Evolutionary conservation across 2,113 vertebrate species (phyloP).

Genomic region (Capreolus pygargus): DNA sequence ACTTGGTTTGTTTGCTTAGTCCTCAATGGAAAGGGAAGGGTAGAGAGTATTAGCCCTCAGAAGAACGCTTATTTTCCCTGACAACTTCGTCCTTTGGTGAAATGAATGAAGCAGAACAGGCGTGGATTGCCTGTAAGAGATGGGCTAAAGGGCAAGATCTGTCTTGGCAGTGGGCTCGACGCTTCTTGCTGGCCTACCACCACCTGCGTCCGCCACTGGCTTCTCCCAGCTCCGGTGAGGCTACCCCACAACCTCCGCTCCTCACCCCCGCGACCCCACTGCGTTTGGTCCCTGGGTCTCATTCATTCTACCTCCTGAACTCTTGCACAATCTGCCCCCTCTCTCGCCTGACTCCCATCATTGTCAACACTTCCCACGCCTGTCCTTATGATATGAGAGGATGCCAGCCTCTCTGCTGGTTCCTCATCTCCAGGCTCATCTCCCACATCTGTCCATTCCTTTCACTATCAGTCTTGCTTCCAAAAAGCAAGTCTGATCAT

Average conservation of each 20-base stretch:
- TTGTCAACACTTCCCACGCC: neutral
- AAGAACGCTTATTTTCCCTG: neutral
- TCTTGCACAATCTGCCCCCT: neutral
- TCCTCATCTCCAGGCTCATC: neutral
- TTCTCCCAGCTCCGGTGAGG: neutral
- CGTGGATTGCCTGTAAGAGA: neutral
- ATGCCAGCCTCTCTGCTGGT: neutral
- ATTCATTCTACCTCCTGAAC: neutral
- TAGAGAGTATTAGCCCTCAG: neutral
- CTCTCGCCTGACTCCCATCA: neutral
- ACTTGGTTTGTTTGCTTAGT: neutral
- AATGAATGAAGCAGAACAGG: neutral
- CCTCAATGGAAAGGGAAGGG: neutral
- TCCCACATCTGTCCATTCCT: neutral
- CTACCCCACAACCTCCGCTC: no score
- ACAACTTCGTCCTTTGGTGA: neutral
- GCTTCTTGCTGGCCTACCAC: neutral
- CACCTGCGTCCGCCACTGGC: neutral
- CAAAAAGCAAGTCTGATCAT: neutral
- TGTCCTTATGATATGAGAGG: neutral
- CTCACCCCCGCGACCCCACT: fast-evolving
- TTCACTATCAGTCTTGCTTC: neutral
- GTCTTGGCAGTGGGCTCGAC: neutral
- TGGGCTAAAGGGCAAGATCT: neutral
- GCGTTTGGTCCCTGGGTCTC: neutral